Base-by-base conservation (phyloP, 2,797 vertebrate genomes). In the Parotocinclus haroldoi region DNA sequence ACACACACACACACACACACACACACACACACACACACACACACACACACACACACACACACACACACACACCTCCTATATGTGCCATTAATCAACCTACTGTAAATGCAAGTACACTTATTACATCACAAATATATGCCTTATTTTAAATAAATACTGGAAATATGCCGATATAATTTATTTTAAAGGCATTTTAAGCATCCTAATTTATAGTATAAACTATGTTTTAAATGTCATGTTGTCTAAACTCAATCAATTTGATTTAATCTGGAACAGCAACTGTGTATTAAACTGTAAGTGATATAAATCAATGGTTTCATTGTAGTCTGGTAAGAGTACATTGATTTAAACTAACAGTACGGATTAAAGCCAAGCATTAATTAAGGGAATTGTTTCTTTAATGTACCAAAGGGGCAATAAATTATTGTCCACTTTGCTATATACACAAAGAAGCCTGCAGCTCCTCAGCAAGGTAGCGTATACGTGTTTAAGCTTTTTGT, bases 311-410 rank as follows among this genome's bases (percentile, higher is more conserved):
- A 78, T 79, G 74, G 50, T 71, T 77, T 65, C 70, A 71, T 77
- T 82, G 79, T 80, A 58, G 75, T 70, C 54, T 57, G 72, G 57
- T 70, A 52, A 59, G 57, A 68, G 73, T 77, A 80, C 80, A 80
- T 76, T 80, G 76, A 85, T 78, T 83, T 71, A 80, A 83, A 83
- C 56, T 56, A 75, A 76, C 67, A 42, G 63, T 63, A 68, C 68
- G 66, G 76, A 82, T 82, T 81, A 81, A 82, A 83, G 72, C 58
- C 18, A 7, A 62, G 57, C 69, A 79, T 83, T 86, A 82, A 88
- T 86, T 84, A 85, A 80, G 72, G 59, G 60, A 77, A 85, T 84
- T 83, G 84, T 85, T 85, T 82, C 74, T 80, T 76, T 78, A 81
- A 82, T 80, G 79, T 61, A 37, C 67, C 9, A 56, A 73, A 44